Base-by-base conservation (phyloP, 2,888 invertebrate species). In the Paralinhomoeus sp. region DNA sequence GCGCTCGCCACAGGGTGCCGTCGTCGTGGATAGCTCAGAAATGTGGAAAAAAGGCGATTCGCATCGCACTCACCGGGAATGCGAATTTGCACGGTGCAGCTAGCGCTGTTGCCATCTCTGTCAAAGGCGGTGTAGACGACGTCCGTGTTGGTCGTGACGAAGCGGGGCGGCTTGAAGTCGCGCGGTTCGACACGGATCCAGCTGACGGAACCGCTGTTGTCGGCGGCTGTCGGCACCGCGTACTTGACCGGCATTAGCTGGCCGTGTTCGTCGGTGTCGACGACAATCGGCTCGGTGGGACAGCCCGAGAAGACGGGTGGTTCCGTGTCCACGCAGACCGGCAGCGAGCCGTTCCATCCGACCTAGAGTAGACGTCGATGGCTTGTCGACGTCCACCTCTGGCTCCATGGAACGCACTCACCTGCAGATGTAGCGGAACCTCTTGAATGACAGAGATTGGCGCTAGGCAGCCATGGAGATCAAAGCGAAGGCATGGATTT, bases 281-380 rank as follows among this genome's bases (percentile, higher is more conserved):
- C 84, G 24, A 20, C 71, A 41, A 89, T 78, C 12, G 87, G 83
- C 57, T 83, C 80, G 56, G 80, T 80, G 5, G 89, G 91, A 55
- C 89, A 91, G 60, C 89, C 87, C 65, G 82, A 80, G 74, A 91
- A 91, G 12, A 82, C 78, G 24, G 89, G 91, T 3, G 89, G 87
- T 58, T 89, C 89, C 56, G 85, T 84, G 64, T 91, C 82, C 36
- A 60, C 49, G 47, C 61, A 61, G 37, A 55, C 50, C 0, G 61
- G 60, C 0, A 60, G 54, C 21, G 57, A 54, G 17, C 57, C 54
- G 46, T 62, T 61, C 61, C 61, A 61, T 12, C 61, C 61, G 36
- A 61, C 61, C 49, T 57, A n/a, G n/a, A n/a, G n/a, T 51, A 20
- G n/a, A n/a, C n/a, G n/a, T n/a, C n/a, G n/a, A n/a, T n/a, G n/a